Evolutionary conservation across 2,888 invertebrate species (phyloP).

Genomic region (Chrysolina oricalcia): DNA sequence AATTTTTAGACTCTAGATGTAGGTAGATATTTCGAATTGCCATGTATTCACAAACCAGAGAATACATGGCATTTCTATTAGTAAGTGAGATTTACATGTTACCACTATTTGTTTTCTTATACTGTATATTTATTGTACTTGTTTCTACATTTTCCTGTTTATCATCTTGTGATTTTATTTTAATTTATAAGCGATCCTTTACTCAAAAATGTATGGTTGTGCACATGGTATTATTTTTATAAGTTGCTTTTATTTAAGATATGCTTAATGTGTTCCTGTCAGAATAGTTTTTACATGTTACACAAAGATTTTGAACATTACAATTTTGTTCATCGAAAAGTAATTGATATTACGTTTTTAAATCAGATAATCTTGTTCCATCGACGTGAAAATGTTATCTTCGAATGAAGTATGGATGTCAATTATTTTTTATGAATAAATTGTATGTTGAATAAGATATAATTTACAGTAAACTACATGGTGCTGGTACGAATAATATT

Average conservation of each 20-base stretch:
- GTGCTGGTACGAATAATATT: slow-evolving; percentile 68
- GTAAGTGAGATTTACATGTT: slow-evolving; percentile 69
- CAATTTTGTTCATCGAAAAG: not conserved
- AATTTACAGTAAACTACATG: slow-evolving; percentile 55
- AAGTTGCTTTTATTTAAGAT: slow-evolving; percentile 56
- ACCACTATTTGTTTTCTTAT: slow-evolving; percentile 65
- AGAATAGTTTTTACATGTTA: slow-evolving; percentile 33
- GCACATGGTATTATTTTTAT: slow-evolving; percentile 64
- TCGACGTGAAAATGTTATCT: not conserved
- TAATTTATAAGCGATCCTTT: slow-evolving; percentile 43
- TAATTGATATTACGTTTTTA: not conserved
- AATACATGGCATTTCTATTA: slow-evolving; percentile 51
- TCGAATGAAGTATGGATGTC: not conserved
- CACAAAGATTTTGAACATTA: slow-evolving; percentile 29
- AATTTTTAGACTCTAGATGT: slow-evolving; percentile 60
- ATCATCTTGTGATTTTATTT: slow-evolving; percentile 56
- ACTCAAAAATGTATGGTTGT: slow-evolving; percentile 61
- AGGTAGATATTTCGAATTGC: slow-evolving; percentile 49
- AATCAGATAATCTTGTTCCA: not conserved
- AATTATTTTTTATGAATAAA: not conserved
- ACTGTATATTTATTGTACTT: slow-evolving; percentile 49
- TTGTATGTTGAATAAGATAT: slow-evolving; percentile 24
- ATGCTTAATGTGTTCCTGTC: slow-evolving; percentile 58
- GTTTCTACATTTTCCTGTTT: slow-evolving; percentile 43
- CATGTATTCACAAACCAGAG: slow-evolving; percentile 41